Percentiles rank a stretch among this genome's conserved stretches.
phyloP scores from a whole-genome alignment of 2,888 invertebrate genomes.

The Lasioglossum oenotherae region DNA sequence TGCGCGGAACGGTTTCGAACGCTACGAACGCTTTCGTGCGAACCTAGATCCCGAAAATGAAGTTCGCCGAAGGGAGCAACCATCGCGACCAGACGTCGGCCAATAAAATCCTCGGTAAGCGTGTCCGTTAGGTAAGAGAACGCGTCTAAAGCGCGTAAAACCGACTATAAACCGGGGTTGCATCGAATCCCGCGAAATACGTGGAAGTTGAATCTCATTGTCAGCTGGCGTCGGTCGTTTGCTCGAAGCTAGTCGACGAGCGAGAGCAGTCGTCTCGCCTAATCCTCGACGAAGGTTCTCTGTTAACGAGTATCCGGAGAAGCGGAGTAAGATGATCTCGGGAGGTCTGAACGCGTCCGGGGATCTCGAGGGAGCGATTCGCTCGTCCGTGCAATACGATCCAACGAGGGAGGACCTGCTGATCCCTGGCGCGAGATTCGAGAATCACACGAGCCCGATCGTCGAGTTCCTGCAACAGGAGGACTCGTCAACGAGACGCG shows the following conservation, averaged over 20 bases:
- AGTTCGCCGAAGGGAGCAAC: not conserved
- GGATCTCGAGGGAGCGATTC: not conserved
- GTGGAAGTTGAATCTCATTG: not conserved
- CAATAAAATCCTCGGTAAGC: not conserved
- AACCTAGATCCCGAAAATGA: not conserved
- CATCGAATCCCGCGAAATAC: not conserved
- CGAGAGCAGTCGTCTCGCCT: not conserved
- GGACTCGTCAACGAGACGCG: constrained; percentile 68
- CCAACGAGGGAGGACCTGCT: not conserved
- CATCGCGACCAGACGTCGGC: too few relatives aligned
- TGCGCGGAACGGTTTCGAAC: not conserved
- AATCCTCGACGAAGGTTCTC: not conserved
- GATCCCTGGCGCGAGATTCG: not conserved
- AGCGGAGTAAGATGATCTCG: constrained; percentile 20
- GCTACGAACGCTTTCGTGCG: not conserved
- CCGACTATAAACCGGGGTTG: not conserved
- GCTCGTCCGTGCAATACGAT: not conserved
- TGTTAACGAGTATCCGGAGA: not conserved
- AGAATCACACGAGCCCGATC: constrained; percentile 51
- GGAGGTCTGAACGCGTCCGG: not conserved
- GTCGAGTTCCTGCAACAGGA: constrained; percentile 36
- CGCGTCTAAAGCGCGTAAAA: too few relatives aligned
- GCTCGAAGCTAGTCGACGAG: not conserved
- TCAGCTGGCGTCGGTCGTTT: not conserved
- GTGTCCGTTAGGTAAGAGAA: not conserved